A percentile compares a stretch with the other conserved stretches of the same genome.
phyloP scores from a whole-genome alignment of 1,140 invertebrate genomes.

The Listronotus bonariensis region DNA sequence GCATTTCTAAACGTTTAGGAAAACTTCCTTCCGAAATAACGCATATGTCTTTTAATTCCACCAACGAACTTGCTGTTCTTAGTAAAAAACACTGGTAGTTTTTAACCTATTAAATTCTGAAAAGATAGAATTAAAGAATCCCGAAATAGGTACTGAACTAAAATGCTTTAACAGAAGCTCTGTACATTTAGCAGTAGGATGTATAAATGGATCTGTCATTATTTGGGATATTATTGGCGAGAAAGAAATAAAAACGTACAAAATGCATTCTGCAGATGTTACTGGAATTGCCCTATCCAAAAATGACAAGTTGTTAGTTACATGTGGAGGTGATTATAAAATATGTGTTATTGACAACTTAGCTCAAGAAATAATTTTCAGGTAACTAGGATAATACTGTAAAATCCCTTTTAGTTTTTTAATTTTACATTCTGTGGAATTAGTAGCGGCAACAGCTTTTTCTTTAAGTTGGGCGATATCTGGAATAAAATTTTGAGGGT shows the following conservation, averaged over 20 bases:
- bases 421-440: too few species aligned
- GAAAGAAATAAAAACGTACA: constrained; percentile 22
- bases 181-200: constrained; percentile 31
- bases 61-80: constrained; percentile 31
- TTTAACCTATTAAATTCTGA: constrained; percentile 11
- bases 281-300: constrained; percentile 36
- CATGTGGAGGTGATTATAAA: constrained; percentile 40
- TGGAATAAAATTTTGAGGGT: too few species aligned
- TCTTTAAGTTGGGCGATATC: too few species aligned
- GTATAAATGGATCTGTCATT: constrained; percentile 31
- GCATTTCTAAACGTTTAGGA: constrained; percentile 27
- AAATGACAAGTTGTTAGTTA: constrained; percentile 35
- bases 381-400: too few species aligned
- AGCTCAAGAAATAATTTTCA: constrained; percentile 20
- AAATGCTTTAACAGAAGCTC: constrained; percentile 10
- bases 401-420: too few species aligned
- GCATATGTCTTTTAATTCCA: constrained; percentile 34
- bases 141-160: background rate
- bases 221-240: constrained; percentile 39
- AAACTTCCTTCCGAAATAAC: constrained; percentile 27
- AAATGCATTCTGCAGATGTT: constrained; percentile 34
- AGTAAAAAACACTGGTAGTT: constrained; percentile 16
- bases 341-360: constrained; percentile 39
- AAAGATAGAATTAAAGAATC: constrained; percentile 6
- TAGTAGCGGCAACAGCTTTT: too few species aligned